Conservation (phyloP, 2,113 vertebrate genomes). For the Chamaea fasciata region DNA sequence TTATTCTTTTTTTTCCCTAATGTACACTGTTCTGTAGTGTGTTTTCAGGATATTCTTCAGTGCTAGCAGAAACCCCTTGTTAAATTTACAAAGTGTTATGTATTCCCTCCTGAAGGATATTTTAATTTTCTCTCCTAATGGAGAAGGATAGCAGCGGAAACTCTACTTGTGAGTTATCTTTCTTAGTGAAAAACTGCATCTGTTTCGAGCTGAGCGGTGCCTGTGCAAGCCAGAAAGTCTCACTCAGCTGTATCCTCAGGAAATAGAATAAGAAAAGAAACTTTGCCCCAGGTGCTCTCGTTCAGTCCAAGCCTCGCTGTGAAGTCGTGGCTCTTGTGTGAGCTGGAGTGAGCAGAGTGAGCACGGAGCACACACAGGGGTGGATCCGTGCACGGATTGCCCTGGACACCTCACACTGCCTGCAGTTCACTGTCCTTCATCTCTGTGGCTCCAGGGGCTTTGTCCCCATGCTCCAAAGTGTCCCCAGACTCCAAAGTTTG, state of each 20-base stretch:
- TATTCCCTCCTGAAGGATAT: slow-evolving; percentile 45
- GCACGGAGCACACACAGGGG: neutral
- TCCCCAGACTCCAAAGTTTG: neutral
- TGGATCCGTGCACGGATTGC: accelerated
- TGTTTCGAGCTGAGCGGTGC: slow-evolving; percentile 52
- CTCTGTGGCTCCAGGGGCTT: neutral
- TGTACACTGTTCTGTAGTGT: neutral
- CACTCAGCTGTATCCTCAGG: slow-evolving; percentile 69
- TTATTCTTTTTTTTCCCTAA: slow-evolving; percentile 13
- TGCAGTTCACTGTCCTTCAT: neutral
- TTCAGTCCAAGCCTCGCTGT: neutral
- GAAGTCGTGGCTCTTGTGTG: neutral
- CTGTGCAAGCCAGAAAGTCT: slow-evolving; percentile 53
- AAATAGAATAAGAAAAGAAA: slow-evolving; percentile 57
- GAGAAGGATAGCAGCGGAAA: slow-evolving; percentile 59
- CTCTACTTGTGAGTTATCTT: slow-evolving; percentile 44
- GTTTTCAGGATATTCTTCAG: slow-evolving; percentile 23
- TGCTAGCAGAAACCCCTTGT: slow-evolving; percentile 3
- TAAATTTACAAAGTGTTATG: slow-evolving; percentile 27
- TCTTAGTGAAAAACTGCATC: slow-evolving; percentile 66
- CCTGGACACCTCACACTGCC: neutral
- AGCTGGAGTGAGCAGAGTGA: neutral
- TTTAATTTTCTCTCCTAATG: slow-evolving; percentile 59
- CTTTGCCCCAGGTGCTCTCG: slow-evolving; percentile 61
- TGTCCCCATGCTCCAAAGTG: neutral